These are phyloP conservation scores for Ophiothrix spiculata DNA, from an alignment of 35 echinoderm and acorn worm genomes.

Conservation along the genomic window DNA sequence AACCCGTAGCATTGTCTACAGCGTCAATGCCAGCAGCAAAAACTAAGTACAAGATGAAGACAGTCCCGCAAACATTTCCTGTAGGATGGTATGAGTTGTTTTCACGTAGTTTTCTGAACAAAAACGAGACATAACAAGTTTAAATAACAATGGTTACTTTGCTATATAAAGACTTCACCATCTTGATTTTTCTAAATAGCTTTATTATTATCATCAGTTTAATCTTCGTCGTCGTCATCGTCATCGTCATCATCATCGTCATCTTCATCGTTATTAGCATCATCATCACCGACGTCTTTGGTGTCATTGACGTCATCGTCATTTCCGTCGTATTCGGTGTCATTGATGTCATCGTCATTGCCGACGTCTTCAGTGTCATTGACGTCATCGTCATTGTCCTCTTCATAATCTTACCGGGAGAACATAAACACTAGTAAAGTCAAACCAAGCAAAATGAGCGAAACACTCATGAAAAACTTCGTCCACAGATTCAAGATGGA, in stretches of 20 bases:
- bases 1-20: neutral
- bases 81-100: slow-evolving; percentile 60
- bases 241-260: neutral
- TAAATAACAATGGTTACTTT: no score
- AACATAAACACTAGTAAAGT: no score
- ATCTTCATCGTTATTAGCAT: neutral
- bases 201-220: neutral
- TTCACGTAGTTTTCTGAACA: slow-evolving; percentile 56
- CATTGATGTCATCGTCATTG: neutral
- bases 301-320: neutral
- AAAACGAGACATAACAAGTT: no score
- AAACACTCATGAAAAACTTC: no score
- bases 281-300: neutral
- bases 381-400: neutral
- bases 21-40: slow-evolving; percentile 70
- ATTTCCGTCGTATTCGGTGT: neutral
- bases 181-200: neutral
- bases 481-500: no score
- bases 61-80: slow-evolving; percentile 51
- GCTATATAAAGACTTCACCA: no score
- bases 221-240: neutral
- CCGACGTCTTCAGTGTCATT: neutral
- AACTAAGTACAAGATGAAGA: slow-evolving; percentile 62
- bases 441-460: no score
- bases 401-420: no score